Base-by-base conservation (phyloP, 2,888 invertebrate species). In the Biston betularia region DNA sequence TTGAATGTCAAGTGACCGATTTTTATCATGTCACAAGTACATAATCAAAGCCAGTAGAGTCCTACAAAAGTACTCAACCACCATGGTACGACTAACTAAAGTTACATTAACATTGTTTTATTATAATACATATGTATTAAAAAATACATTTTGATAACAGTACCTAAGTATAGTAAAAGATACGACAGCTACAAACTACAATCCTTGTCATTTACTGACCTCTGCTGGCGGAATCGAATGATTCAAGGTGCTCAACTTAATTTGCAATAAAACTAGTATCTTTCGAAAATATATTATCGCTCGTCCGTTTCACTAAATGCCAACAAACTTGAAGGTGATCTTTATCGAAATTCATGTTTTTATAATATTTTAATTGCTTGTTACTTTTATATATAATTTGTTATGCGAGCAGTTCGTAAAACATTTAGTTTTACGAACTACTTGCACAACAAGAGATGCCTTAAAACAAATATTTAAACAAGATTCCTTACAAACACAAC, bases 241-340 rank as follows among this genome's bases (percentile, higher is more conserved):
- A 72, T 74, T 79, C 89, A 87, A 88, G 87, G 86, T 82, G 82
- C 76, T 80, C 84, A 75, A 79, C 80, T 75, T 76, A 75, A 80
- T 82, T 85, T 80, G 73, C 69, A 69, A 63, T 67, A 84, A 85
- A 85, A 89, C 86, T 81, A 73, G 89, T 87, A 75, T 82, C 82
- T 84, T 75, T 77, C 70, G 74, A 76, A 76, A 53, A 76, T 75
- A 76, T 72, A 78, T 79, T 77, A 38, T 58, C 49, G 69, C 78
- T 76, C 73, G 75, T 72, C 74, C 77, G 76, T 80, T 79, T 82
- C 79, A 79, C 70, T 77, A 86, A 90, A 88, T 88, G 86, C 80
- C 86, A 86, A 84, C 82, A 87, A 85, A 84, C 85, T 83, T 81
- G 84, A 88, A 89, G 87, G 86, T 84, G 79, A 80, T 75, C 69